Base-by-base conservation (phyloP, 2,113 vertebrate genomes). In the Marmota monax region DNA sequence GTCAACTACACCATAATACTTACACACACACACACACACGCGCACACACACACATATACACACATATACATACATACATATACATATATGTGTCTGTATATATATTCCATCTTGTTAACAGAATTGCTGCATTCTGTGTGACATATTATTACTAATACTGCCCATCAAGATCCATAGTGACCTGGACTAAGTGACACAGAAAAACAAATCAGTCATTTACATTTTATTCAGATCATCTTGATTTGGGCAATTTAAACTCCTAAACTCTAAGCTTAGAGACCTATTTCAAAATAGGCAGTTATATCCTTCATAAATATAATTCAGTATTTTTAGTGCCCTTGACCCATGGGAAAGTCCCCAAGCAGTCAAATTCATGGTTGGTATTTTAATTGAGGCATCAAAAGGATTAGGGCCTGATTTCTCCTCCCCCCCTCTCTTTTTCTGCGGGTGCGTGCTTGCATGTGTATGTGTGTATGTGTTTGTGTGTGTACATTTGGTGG, bases 141-240 rank as follows among this genome's bases (percentile, higher is more conserved):
- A 77, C 20, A 51, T 88, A 83, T 90, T 94, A 77, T 70, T 34
- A 88, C 16, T 2, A 1, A 80, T n/a, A 94, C 27, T 77, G 56
- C 25, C 63, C 39, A 63, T 53, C 27, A 29, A 5, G 5, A 65
- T 61, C 16, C 4, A 1, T 67, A 17, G 34, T 4, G 91, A 85
- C 51, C 17, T 86, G 34, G 27, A 69, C 42, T 84, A 58, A 82
- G 79, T 70, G 25, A 97, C 88, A 74, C 48, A 32, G 23, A 88
- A 82, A 63, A 88, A 76, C 14, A 9, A 42, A 4, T 29, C 65
- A 61, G 13, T 39, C 20, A 18, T 93, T 84, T 84, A 61, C 37
- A 83, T 94, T 53, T 65, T 23, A 96, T 83, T 94, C 74, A 94
- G 45, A 78, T 77, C 7, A 27, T 89, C 34, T 63, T 86, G 63